These are phyloP conservation scores for Burhinus oedicnemus DNA, from an alignment of 2,113 vertebrate genomes.

Conservation along the genomic window DNA sequence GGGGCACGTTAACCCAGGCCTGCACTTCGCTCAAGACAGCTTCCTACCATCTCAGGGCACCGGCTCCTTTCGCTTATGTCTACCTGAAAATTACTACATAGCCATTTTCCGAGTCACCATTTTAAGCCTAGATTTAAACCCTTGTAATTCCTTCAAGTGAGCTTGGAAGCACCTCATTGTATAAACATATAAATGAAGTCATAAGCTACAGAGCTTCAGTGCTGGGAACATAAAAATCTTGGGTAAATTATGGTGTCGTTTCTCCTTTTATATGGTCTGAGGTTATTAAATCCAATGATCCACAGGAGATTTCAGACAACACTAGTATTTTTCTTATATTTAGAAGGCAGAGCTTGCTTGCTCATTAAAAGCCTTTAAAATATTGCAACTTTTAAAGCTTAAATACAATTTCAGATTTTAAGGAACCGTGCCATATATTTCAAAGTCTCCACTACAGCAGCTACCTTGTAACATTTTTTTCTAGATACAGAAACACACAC, in stretches of 20 bases:
- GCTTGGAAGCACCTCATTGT: neutral
- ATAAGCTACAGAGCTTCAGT: neutral
- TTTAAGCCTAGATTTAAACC: neutral
- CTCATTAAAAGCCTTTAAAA: neutral
- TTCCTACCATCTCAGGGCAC: neutral
- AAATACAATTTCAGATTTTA: neutral
- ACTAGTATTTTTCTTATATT: neutral
- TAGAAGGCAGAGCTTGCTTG: neutral
- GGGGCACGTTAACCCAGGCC: neutral
- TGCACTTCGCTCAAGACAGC: neutral
- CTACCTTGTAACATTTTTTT: neutral
- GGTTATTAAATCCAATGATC: neutral
- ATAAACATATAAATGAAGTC: constrained; percentile 18
- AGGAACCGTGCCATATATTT: neutral
- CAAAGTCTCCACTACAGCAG: neutral
- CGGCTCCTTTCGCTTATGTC: neutral
- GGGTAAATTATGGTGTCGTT: neutral
- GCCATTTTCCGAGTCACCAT: neutral
- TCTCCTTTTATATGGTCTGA: neutral
- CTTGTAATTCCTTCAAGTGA: neutral
- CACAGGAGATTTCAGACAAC: neutral
- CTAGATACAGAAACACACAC: rapidly evolving
- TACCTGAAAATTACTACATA: neutral
- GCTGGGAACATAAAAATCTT: constrained; percentile 2
- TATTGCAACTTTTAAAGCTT: neutral